phyloP scores from a whole-genome alignment of 2,113 vertebrate species.

The Dicaeum eximium region DNA sequence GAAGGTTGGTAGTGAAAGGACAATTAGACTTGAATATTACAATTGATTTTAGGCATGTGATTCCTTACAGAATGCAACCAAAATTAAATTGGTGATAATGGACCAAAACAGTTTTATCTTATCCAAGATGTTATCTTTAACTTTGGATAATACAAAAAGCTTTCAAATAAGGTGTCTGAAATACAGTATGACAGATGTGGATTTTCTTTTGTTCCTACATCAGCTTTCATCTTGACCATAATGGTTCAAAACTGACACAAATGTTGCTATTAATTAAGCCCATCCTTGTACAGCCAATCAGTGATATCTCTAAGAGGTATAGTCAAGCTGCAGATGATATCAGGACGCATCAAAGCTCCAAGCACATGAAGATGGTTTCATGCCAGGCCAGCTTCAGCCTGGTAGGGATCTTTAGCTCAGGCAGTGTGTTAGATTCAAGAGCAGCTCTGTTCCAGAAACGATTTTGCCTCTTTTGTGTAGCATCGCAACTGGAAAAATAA shows the following conservation, averaged over 20 bases:
- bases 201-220: not conserved
- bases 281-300: not conserved
- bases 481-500: not conserved
- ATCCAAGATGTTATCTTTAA: not conserved
- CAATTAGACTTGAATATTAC: not conserved
- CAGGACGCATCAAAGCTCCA: not conserved
- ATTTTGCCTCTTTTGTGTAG: not conserved
- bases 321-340: slow-evolving; percentile 23
- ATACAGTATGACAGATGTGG: not conserved
- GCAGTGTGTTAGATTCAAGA: not conserved
- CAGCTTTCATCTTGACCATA: not conserved
- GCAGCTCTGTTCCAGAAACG: slow-evolving; percentile 14
- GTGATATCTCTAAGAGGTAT: not conserved
- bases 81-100: not conserved
- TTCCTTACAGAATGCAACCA: not conserved
- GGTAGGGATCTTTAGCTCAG: not conserved
- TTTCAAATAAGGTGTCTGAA: not conserved
- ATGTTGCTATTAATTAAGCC: not conserved
- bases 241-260: not conserved
- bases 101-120: not conserved
- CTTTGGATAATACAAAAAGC: not conserved
- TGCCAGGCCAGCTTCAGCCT: slow-evolving; percentile 2
- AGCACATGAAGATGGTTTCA: not conserved
- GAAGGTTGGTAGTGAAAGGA: not conserved
- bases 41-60: not conserved